Evolutionary conservation across 2,113 vertebrate species (phyloP).

Genomic region (Bagarius yarrelli): DNA sequence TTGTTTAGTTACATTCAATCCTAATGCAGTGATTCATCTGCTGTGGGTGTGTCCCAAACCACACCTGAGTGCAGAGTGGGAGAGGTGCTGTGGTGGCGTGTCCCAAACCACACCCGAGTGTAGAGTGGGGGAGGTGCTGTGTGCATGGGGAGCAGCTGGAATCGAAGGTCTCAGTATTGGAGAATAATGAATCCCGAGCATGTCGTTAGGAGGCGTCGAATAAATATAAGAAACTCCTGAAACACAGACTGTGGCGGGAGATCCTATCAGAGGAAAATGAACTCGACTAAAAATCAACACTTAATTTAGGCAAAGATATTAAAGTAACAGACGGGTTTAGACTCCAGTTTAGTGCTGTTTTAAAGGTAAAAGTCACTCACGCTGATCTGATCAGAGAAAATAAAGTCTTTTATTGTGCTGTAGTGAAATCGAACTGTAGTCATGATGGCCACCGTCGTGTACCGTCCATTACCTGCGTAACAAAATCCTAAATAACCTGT

Average conservation of each 20-base stretch:
- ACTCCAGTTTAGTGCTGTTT: not conserved
- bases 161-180: too few species aligned
- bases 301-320: too few species aligned
- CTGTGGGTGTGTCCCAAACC: not conserved
- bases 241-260: too few species aligned
- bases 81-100: not conserved
- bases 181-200: too few species aligned
- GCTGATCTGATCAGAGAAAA: slow-evolving; percentile 63
- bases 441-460: slow-evolving; percentile 57
- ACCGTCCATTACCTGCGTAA: slow-evolving; percentile 57
- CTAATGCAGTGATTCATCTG: not conserved
- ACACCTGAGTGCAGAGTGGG: not conserved
- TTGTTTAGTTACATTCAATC: not conserved
- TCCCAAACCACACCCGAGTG: not conserved
- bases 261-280: too few species aligned
- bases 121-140: not conserved
- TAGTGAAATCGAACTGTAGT: slow-evolving; percentile 63
- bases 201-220: too few species aligned
- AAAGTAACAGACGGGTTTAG: too few species aligned
- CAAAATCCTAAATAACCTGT: slow-evolving; percentile 67
- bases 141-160: too few species aligned
- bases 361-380: not conserved
- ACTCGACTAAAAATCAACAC: too few species aligned
- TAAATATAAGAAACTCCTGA: too few species aligned
- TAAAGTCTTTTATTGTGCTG: slow-evolving; percentile 73